Conservation (phyloP, 2,113 vertebrate species). For the Odontesthes bonariensis region DNA sequence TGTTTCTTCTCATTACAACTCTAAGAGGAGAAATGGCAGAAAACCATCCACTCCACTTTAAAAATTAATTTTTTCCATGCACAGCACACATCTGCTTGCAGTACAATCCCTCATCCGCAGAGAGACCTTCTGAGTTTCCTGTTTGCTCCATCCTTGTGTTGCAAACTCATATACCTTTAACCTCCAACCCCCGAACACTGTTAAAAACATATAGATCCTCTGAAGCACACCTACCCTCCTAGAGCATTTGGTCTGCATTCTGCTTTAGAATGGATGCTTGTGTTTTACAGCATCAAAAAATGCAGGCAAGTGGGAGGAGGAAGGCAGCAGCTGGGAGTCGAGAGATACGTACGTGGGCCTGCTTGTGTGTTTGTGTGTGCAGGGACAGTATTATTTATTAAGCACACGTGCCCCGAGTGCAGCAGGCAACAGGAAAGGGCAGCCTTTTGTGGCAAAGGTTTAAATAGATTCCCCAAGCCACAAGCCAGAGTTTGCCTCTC, state of each 20-base stretch:
- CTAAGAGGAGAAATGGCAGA: constrained; percentile 46
- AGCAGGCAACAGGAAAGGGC: constrained; percentile 45
- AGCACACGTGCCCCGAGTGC: constrained; percentile 40
- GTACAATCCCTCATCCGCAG: not conserved
- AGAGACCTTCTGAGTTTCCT: not conserved
- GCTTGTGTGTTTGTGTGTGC: constrained; percentile 11
- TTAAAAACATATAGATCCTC: constrained; percentile 34
- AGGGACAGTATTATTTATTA: constrained; percentile 54
- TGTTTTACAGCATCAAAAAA: constrained; percentile 26
- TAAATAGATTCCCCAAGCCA: constrained; percentile 69
- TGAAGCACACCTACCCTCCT: not conserved
- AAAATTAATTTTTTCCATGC: not conserved
- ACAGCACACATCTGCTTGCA: not conserved
- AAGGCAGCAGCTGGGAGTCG: not conserved
- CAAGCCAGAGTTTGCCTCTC: constrained; percentile 56
- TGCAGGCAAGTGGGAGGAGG: not conserved
- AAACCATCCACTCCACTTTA: constrained; percentile 48
- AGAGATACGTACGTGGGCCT: not conserved
- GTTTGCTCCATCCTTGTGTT: not conserved
- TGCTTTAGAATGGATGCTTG: constrained; percentile 26
- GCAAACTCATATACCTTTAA: constrained; percentile 17
- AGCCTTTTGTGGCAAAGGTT: constrained; percentile 62
- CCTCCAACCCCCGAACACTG: constrained; percentile 6
- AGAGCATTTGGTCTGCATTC: not conserved
- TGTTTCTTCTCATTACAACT: constrained; percentile 66